A percentile compares a stretch with the other conserved stretches of the same genome.
phyloP scores from a whole-genome alignment of 2,888 invertebrate genomes.

The Lithosia quadra region DNA sequence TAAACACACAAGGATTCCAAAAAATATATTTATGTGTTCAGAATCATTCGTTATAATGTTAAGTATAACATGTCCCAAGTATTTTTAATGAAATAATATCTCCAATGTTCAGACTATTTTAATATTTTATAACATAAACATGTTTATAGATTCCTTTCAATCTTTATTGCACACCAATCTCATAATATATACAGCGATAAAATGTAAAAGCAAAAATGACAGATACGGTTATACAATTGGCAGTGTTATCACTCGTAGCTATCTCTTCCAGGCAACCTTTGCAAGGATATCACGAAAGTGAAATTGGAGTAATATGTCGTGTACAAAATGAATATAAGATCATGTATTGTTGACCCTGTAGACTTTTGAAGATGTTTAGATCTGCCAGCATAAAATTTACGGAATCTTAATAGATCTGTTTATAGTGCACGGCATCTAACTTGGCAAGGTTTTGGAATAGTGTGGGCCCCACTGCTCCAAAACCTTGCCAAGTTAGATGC shows the following conservation, averaged over 20 bases:
- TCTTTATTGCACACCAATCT: background rate
- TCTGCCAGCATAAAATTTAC: background rate
- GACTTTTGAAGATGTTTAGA: background rate
- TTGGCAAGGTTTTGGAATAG: too few species aligned
- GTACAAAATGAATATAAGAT: background rate
- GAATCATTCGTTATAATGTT: too few species aligned
- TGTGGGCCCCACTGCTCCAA: too few species aligned
- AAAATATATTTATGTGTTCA: too few species aligned
- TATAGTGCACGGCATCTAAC: too few species aligned
- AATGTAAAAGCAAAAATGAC: background rate
- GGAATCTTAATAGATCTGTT: background rate
- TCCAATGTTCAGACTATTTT: too few species aligned
- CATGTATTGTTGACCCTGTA: background rate
- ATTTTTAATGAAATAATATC: too few species aligned
- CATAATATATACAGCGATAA: background rate
- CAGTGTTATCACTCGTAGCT: background rate
- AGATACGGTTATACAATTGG: conserved; percentile 2
- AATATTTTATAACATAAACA: too few species aligned
- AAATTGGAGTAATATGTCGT: background rate
- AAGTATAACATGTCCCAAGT: too few species aligned
- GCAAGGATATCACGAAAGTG: background rate
- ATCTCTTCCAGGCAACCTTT: background rate
- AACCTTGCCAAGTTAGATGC: too few species aligned
- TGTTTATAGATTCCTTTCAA: background rate
- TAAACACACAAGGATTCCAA: too few species aligned